These are phyloP conservation scores for Otocyon megalotis DNA, from an alignment of 2,113 vertebrate genomes.

Conservation along the genomic window DNA sequence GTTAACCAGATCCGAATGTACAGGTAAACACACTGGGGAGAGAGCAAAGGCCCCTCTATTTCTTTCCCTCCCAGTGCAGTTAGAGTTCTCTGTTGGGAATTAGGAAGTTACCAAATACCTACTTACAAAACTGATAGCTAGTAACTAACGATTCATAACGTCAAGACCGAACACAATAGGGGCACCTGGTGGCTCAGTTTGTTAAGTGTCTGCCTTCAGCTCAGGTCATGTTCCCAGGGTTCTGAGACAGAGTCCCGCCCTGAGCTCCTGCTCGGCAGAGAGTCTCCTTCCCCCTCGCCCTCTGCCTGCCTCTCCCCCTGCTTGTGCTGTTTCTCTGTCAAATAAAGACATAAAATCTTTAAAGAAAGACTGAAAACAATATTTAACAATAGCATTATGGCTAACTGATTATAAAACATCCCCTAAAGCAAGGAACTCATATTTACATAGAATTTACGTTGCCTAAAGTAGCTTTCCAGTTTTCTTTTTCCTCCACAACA, in stretches of 20 bases:
- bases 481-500: background rate
- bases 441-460: background rate
- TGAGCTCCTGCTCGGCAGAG: too few species aligned
- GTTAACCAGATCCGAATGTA: background rate
- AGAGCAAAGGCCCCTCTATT: background rate
- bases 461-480: background rate
- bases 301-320: too few species aligned
- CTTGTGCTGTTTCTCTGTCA: too few species aligned
- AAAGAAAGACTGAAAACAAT: background rate
- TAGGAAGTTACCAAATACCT: background rate
- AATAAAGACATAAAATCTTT: too few species aligned
- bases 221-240: too few species aligned
- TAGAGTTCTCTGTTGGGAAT: background rate
- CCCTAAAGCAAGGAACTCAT: background rate
- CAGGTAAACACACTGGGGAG: background rate
- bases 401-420: background rate
- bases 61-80: background rate
- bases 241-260: too few species aligned
- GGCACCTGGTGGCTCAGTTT: too few species aligned
- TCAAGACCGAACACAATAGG: background rate
- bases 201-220: too few species aligned
- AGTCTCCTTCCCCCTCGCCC: too few species aligned
- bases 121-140: background rate
- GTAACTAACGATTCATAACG: background rate
- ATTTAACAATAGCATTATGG: background rate